Conservation (phyloP, 2,888 invertebrate species). For the Malthinus flaveolus region DNA sequence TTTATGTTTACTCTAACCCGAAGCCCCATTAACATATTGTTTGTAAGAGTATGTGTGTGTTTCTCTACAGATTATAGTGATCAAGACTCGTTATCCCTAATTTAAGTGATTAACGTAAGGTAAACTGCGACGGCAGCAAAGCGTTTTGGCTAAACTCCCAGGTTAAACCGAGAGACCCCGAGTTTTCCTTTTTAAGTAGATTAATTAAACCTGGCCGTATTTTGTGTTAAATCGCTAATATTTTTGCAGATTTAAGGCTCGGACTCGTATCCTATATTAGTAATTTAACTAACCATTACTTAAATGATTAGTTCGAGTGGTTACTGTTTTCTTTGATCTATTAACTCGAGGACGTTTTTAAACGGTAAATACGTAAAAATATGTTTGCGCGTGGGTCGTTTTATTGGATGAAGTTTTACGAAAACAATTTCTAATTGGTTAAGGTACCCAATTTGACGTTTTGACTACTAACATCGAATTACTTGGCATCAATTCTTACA, state of each 20-base stretch:
- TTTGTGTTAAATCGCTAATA: slow-evolving; percentile 18
- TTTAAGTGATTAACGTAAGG: slow-evolving; percentile 38
- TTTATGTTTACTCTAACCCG: slow-evolving; percentile 22
- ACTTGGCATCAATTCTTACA: too few relatives aligned
- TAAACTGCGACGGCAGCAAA: slow-evolving; percentile 22
- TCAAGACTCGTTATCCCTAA: slow-evolving; percentile 39
- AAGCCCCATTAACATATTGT: slow-evolving; percentile 34
- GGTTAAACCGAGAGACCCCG: not conserved
- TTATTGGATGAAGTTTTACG: too few relatives aligned
- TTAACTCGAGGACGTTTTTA: too few relatives aligned
- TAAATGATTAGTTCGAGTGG: too few relatives aligned
- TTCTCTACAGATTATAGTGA: slow-evolving; percentile 33
- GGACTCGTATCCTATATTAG: too few relatives aligned
- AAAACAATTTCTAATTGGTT: too few relatives aligned
- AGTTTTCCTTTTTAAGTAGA: slow-evolving; percentile 27
- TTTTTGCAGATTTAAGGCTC: not conserved
- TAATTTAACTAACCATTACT: too few relatives aligned
- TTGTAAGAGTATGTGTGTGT: slow-evolving; percentile 34
- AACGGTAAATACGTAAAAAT: too few relatives aligned
- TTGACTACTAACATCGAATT: too few relatives aligned
- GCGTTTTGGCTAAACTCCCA: not conserved
- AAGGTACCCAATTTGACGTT: too few relatives aligned
- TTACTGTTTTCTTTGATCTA: too few relatives aligned
- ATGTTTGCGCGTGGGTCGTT: too few relatives aligned
- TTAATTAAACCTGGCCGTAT: slow-evolving; percentile 22